phyloP scores from a whole-genome alignment of 2,113 vertebrate species.

The Ceyx margarethae region DNA sequence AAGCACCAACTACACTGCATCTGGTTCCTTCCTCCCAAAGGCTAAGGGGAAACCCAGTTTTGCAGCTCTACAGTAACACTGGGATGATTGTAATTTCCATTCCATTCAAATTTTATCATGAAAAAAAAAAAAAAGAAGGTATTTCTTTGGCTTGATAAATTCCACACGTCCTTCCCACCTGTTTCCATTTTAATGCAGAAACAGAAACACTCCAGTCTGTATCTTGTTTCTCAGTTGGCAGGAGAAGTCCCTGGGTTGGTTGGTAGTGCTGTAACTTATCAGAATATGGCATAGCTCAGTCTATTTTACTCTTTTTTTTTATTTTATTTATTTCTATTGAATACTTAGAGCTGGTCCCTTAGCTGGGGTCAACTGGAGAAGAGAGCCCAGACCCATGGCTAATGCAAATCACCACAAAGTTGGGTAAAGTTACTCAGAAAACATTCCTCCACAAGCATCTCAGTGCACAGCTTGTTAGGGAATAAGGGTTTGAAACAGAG shows the following conservation, averaged over 20 bases:
- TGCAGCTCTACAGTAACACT: constrained; percentile 51
- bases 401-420: background rate
- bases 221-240: constrained; percentile 53
- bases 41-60: constrained; percentile 65
- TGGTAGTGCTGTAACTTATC: background rate
- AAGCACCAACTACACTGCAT: constrained; percentile 21
- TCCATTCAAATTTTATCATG: constrained; percentile 61
- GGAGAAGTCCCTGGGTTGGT: background rate
- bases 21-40: constrained; percentile 59
- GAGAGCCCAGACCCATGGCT: background rate
- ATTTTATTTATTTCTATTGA: background rate
- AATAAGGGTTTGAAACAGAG: background rate
- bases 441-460: background rate
- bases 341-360: background rate
- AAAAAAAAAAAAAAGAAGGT: constrained; percentile 4
- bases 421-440: background rate
- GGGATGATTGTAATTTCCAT: constrained; percentile 64
- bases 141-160: constrained; percentile 67
- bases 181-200: constrained; percentile 74
- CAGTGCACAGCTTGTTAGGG: no score
- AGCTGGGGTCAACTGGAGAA: background rate
- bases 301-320: background rate
- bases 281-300: background rate
- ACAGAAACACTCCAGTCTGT: constrained; percentile 58
- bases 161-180: constrained; percentile 61